Conservation (phyloP, 2,113 vertebrate genomes). For the Salvator merianae region DNA sequence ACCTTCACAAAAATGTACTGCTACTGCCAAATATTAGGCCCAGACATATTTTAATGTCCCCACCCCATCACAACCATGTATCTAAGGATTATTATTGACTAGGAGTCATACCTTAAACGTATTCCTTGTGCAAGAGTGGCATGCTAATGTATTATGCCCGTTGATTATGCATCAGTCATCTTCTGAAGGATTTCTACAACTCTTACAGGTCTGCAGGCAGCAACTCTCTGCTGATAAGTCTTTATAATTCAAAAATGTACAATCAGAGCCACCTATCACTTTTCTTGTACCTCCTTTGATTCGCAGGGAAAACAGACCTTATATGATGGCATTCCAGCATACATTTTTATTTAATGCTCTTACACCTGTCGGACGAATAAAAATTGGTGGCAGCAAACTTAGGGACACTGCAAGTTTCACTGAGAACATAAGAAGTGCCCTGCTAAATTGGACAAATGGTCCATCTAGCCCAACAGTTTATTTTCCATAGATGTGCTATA, state of each 20-base stretch:
- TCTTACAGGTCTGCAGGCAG: neutral
- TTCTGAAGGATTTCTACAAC: neutral
- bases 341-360: neutral
- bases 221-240: neutral
- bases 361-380: neutral
- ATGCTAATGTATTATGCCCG: no score
- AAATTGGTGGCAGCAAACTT: neutral
- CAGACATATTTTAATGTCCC: neutral
- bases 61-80: no score
- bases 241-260: neutral
- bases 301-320: neutral
- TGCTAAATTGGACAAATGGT: no score
- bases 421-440: no score
- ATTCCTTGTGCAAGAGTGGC: no score
- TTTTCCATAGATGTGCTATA: no score
- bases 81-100: neutral
- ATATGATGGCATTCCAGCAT: neutral
- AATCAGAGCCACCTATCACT: neutral
- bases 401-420: no score
- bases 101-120: no score
- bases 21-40: neutral
- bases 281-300: neutral
- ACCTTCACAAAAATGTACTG: no score
- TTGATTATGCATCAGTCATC: no score
- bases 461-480: no score